Evolutionary conservation across 1,140 invertebrate genomes (phyloP).

Genomic region (Nylanderia fulva): DNA sequence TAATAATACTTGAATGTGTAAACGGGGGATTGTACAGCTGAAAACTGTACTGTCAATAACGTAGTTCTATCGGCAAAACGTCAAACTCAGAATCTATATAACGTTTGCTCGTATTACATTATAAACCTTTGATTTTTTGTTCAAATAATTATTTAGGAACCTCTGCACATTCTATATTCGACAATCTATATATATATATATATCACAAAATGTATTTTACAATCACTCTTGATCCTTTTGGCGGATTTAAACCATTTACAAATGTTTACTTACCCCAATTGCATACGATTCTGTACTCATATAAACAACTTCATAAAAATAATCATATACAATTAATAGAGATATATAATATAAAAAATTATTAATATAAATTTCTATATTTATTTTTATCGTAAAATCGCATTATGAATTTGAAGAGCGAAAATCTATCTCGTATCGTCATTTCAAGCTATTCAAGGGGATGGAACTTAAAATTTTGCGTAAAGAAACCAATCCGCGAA

Average conservation of each 20-base stretch:
- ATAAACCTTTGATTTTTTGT: slow-evolving; percentile 41
- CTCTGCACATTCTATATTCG: neutral
- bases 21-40: slow-evolving; percentile 36
- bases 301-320: slow-evolving; percentile 2
- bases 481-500: slow-evolving; percentile 34
- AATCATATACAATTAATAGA: neutral
- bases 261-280: neutral
- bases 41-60: slow-evolving; percentile 54
- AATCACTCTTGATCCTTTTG: neutral
- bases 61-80: slow-evolving; percentile 33
- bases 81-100: slow-evolving; percentile 49
- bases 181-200: too few relatives aligned
- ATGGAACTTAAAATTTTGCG: slow-evolving; percentile 30
- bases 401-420: slow-evolving; percentile 18
- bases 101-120: slow-evolving; percentile 20
- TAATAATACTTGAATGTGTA: slow-evolving; percentile 55
- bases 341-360: slow-evolving; percentile 10
- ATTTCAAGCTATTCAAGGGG: slow-evolving; percentile 14
- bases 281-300: neutral
- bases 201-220: neutral
- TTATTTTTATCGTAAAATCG: too few relatives aligned
- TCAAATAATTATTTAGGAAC: slow-evolving; percentile 31
- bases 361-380: too few relatives aligned
- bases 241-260: neutral
- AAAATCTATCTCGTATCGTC: neutral